These are phyloP conservation scores for Emydoidea blandingii DNA, from an alignment of 2,797 vertebrate species.

Conservation along the genomic window DNA sequence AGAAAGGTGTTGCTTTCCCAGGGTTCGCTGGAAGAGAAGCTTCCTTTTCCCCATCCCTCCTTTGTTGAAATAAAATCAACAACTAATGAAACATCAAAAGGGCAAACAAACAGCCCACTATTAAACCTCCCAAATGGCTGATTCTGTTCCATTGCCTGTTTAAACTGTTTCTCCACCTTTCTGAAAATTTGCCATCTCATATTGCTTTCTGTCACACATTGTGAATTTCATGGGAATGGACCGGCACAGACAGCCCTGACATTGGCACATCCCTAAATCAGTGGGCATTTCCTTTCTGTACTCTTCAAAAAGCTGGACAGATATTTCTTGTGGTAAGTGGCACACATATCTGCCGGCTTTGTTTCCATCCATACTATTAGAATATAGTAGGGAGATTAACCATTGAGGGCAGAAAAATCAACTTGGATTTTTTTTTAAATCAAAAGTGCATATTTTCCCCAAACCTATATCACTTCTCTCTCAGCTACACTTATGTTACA, in stretches of 20 bases:
- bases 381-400: background rate
- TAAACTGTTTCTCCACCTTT: conserved; percentile 34
- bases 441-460: background rate
- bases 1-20: conserved; percentile 72
- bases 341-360: conserved; percentile 41
- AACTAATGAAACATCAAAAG: conserved; percentile 65
- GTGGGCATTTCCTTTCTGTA: conserved; percentile 67
- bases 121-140: conserved; percentile 53
- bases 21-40: conserved; percentile 61
- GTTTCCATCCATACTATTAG: background rate
- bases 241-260: conserved; percentile 42
- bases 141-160: conserved; percentile 41
- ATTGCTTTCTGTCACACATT: background rate
- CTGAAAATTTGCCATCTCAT: background rate
- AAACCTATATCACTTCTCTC: background rate
- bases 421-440: background rate
- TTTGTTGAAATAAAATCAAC: conserved; percentile 56
- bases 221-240: conserved; percentile 28
- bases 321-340: conserved; percentile 38
- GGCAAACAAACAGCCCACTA: conserved; percentile 50
- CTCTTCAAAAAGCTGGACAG: conserved; percentile 46
- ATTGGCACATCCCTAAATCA: conserved; percentile 43
- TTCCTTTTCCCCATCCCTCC: conserved; percentile 50
- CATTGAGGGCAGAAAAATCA: conserved; percentile 9
- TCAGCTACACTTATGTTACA: background rate